Base-by-base conservation (phyloP, 2,888 invertebrate species). In the Coleophora flavipennella region DNA sequence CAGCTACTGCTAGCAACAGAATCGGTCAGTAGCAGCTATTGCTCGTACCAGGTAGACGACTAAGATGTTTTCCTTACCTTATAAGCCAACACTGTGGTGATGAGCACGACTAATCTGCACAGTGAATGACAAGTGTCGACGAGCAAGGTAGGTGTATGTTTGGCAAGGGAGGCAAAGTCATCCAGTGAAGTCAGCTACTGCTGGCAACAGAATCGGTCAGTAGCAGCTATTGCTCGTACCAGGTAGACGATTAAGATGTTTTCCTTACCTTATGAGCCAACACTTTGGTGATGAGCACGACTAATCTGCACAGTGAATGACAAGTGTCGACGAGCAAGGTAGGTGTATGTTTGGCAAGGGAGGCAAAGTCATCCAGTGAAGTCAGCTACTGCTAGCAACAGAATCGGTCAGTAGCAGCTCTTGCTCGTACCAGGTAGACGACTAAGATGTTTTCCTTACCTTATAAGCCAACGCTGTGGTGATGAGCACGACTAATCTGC, bases 111-210 rank as follows among this genome's bases (percentile, higher is more conserved):
- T 29, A 97, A 92, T 63, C 97, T 94, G 73, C 96, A 97, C 38
- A 98, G 88, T 88, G 96, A 94, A 77, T 97, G 96, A 80, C 97
- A 97, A 8, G 96, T 92, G 70, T 96, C 95, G 53, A 96, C 93
- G 35, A 97, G 89, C 9, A 97, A 87, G 0, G 97, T 96, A 36
- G 97, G 88, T 1, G 96, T 94, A 75, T 97, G 95, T 1, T 96
- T 95, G 55, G 95, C 84, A 72, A 97, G 94, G 44, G 96, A 95
- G 8, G 94, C 90, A 50, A 93, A 97, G 86, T 63, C 97, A 93
- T 3, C 93, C 90, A 49, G 92, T 74, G 78, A 97, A 96, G 57
- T 92, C 93, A 36, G 88, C 86, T 14, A 89, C 74, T 1, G 94
- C 92, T 55, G 94, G 83, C 50, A 89, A 81, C 50, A 95, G 79